These are phyloP conservation scores for Hippocampus kuda DNA, from an alignment of 2,797 vertebrate genomes.

Conservation along the genomic window DNA sequence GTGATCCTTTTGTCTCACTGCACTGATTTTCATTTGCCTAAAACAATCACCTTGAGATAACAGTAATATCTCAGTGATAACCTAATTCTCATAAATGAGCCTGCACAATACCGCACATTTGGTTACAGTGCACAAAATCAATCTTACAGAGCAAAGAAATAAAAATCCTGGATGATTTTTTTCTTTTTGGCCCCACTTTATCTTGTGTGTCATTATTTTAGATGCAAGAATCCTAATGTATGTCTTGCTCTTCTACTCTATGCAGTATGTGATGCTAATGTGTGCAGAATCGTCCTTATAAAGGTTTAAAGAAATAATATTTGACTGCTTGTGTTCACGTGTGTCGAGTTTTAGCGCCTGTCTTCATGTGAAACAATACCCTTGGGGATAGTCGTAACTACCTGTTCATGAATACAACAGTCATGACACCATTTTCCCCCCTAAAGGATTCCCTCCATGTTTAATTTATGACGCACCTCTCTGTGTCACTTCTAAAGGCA, in stretches of 20 bases:
- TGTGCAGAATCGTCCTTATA: not conserved
- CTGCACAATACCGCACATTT: not conserved
- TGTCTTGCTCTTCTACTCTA: not conserved
- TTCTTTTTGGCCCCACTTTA: not conserved
- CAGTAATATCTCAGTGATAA: conserved; percentile 6
- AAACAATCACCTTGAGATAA: conserved; percentile 5
- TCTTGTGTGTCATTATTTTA: not conserved
- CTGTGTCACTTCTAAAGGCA: conserved; percentile 61
- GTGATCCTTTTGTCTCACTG: conserved; percentile 5
- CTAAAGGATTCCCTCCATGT: conserved; percentile 27
- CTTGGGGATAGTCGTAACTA: conserved; percentile 47
- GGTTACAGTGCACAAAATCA: not conserved
- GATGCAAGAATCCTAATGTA: not conserved
- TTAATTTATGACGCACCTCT: conserved; percentile 63
- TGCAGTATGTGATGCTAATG: not conserved
- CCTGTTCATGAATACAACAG: conserved; percentile 44
- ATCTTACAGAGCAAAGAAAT: not conserved
- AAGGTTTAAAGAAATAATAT: not conserved
- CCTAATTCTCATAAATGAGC: conserved; percentile 7
- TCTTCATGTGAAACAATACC: conserved; percentile 15
- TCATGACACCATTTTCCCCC: conserved; percentile 36
- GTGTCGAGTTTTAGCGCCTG: not conserved
- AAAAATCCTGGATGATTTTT: not conserved
- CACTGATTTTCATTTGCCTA: conserved; percentile 2
- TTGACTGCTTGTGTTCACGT: not conserved